Evolutionary conservation across 2,113 vertebrate genomes (phyloP), one percentile per base, ranked within the genome.

Genomic region (Macquaria ambigua): DNA sequence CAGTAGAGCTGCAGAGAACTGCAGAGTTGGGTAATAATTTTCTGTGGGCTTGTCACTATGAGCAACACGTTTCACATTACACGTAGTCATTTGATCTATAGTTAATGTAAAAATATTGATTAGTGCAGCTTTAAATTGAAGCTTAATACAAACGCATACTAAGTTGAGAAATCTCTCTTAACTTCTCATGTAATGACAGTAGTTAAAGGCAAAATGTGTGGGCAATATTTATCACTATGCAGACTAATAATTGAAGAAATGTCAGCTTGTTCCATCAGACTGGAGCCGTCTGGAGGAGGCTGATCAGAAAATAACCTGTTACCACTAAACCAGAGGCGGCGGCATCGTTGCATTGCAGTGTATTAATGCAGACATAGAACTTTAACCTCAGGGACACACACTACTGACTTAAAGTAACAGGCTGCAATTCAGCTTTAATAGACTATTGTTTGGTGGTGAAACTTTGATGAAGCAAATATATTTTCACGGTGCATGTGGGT

Each of bases 271-370:
- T 82, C 74, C 55, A 23, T 55, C 58, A 70, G 6, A 72, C 82
- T 20, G 66, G n/a, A 25, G 18, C 23, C 61, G 25, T 67, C 14
- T 67, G 67, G 15, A 53, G 67, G 50, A 80, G 62, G 55, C n/a
- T n/a, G 12, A 43, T 74, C 56, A 62, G 59, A 62, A 66, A 77
- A 25, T 5, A 66, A 31, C 14, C 50, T 34, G 73, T 66, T 86
- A 48, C 7, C 16, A 14, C 63, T 58, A 63, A 77, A 70, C 31
- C 71, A 62, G 46, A 69, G 48, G 31, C 41, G 0, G 77, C 82
- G n/a, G 71, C 55, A 62, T 25, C 15, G 10, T 80, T 87, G 80
- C 81, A 89, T 62, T 88, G 87, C 89, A 82, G 83, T 74, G 80
- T 71, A 76, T 73, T 59, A 63, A 69, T 78, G 82, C 84, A 84